These are phyloP conservation scores for Gymnogyps californianus DNA, from an alignment of 2,113 vertebrate genomes.

Conservation along the genomic window DNA sequence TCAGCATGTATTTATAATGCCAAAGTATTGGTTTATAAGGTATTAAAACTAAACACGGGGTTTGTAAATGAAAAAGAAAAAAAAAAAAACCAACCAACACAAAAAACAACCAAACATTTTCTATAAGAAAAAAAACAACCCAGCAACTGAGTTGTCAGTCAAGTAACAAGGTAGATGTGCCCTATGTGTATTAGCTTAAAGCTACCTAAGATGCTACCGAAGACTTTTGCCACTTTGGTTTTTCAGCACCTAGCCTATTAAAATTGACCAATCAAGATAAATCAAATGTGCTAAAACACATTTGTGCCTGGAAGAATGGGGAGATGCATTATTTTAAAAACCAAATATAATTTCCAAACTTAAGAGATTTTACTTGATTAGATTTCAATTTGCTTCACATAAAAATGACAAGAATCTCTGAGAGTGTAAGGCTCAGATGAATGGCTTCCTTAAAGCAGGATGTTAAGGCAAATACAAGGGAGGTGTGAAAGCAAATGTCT, in stretches of 20 bases:
- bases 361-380: neutral
- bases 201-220: neutral
- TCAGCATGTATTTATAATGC: neutral
- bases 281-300: neutral
- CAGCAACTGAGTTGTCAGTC: neutral
- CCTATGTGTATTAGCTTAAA: neutral
- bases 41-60: neutral
- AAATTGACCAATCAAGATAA: neutral
- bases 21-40: neutral
- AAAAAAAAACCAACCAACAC: neutral
- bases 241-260: neutral
- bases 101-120: neutral
- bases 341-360: neutral
- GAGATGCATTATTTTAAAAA: neutral
- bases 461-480: neutral
- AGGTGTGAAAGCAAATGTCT: neutral
- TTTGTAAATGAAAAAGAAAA: neutral
- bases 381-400: neutral
- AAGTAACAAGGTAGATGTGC: neutral
- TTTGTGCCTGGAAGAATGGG: neutral
- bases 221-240: neutral
- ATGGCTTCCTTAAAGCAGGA: fast-evolving
- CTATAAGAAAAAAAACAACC: neutral
- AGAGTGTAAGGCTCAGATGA: neutral
- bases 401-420: neutral